phyloP scores from a whole-genome alignment of 2,797 vertebrate species.

The Yasuhikotakia modesta region DNA sequence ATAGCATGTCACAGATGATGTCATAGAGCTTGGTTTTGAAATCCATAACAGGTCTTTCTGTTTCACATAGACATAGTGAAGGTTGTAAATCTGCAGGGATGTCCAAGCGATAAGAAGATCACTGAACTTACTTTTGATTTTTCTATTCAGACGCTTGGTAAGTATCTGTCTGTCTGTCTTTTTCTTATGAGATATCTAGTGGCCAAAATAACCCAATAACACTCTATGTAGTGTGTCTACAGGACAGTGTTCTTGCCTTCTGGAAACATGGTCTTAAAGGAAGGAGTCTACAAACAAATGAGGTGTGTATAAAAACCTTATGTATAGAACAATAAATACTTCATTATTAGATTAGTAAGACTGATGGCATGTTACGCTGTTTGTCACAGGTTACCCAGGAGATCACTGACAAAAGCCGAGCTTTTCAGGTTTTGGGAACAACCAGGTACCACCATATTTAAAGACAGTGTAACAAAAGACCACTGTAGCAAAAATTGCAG shows the following conservation, averaged over 20 bases:
- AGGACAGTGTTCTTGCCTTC: conserved; percentile 80
- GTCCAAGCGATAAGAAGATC: conserved; percentile 58
- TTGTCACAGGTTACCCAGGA: conserved; percentile 76
- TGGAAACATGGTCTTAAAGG: conserved; percentile 80
- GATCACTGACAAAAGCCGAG: conserved; percentile 74
- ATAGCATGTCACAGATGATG: too few species aligned
- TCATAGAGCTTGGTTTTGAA: not conserved
- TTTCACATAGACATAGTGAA: conserved; percentile 73
- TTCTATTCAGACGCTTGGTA: conserved; percentile 76
- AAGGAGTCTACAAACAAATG: conserved; percentile 73
- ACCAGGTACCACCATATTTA: conserved; percentile 65
- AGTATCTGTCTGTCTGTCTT: conserved; percentile 36
- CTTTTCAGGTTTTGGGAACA: conserved; percentile 76
- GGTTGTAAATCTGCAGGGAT: conserved; percentile 71
- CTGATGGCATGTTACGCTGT: not conserved
- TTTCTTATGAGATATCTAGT: not conserved
- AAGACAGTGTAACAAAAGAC: too few species aligned
- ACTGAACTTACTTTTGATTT: conserved; percentile 74
- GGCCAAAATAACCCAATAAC: not conserved
- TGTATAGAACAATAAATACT: not conserved
- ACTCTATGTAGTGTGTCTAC: conserved; percentile 73
- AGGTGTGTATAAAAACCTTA: conserved; percentile 61
- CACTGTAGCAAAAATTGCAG: too few species aligned
- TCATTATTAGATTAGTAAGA: not conserved
- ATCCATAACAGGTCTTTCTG: not conserved